Percentiles rank a stretch among this genome's conserved stretches.
phyloP scores from a whole-genome alignment of 2,888 invertebrate species.

The Orchesellides sinensis region DNA sequence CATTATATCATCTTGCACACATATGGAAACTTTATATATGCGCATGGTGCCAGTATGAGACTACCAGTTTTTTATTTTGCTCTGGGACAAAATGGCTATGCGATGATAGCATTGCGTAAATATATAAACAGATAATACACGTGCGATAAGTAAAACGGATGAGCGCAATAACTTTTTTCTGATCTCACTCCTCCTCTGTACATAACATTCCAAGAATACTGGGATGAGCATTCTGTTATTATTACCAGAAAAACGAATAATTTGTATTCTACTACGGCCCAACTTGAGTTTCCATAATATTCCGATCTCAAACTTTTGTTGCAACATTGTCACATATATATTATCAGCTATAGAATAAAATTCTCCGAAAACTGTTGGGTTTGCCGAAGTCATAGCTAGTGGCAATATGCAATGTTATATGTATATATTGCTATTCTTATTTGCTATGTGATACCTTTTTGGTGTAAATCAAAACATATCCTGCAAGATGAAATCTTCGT shows the following conservation, averaged over 20 bases:
- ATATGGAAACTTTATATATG: too few relatives aligned
- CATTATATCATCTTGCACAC: conserved; percentile 20
- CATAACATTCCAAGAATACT: not conserved
- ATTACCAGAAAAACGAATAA: not conserved
- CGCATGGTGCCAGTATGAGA: too few relatives aligned
- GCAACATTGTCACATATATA: not conserved
- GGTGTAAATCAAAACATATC: conserved; percentile 41
- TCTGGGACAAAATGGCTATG: too few relatives aligned
- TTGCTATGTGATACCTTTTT: conserved; percentile 25
- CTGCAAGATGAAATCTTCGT: not conserved
- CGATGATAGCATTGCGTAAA: not conserved
- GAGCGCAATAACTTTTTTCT: conserved; percentile 5
- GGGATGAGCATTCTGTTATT: not conserved
- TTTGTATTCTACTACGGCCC: conserved; percentile 22
- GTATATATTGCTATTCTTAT: not conserved
- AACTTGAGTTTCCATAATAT: not conserved
- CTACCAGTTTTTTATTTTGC: too few relatives aligned
- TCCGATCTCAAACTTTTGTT: conserved; percentile 12
- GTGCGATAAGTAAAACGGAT: conserved; percentile 2
- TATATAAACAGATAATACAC: conserved; percentile 5
- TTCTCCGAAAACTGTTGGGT: conserved; percentile 1
- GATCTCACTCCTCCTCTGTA: not conserved
- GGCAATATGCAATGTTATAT: not conserved
- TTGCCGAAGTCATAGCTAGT: not conserved
- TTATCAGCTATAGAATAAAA: not conserved